These are phyloP conservation scores for Anguilla obscura DNA, from an alignment of 2,797 vertebrate species.

Conservation along the genomic window DNA sequence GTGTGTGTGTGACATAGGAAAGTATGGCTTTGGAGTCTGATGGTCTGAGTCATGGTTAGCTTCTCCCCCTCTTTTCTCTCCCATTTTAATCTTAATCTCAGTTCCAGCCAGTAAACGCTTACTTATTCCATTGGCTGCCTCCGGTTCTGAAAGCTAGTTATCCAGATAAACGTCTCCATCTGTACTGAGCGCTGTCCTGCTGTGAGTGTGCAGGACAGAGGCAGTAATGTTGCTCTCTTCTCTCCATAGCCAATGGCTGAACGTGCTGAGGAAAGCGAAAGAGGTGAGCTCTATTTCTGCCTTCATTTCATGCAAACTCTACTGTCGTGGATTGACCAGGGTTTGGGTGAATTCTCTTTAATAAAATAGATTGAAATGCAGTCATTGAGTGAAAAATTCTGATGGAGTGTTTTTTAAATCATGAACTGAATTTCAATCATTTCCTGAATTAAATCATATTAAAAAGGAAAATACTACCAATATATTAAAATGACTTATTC, in stretches of 20 bases:
- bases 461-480: not conserved
- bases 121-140: not conserved
- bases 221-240: conserved; percentile 36
- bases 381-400: too few relatives aligned
- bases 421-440: too few relatives aligned
- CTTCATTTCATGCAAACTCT: not conserved
- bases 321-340: not conserved
- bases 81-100: not conserved
- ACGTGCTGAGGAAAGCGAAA: conserved; percentile 76
- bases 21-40: not conserved
- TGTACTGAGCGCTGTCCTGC: not conserved
- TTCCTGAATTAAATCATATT: not conserved
- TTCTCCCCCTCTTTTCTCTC: not conserved
- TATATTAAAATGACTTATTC: not conserved
- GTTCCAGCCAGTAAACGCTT: not conserved
- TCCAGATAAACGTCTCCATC: not conserved
- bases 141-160: not conserved
- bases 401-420: too few relatives aligned
- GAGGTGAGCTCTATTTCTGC: conserved; percentile 70
- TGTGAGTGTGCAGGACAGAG: not conserved
- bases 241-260: conserved; percentile 76
- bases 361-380: not conserved
- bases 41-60: not conserved
- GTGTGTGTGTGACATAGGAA: not conserved
- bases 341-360: not conserved